Conservation (phyloP, 2,113 vertebrate genomes). For the Chlorocebus sabaeus region DNA sequence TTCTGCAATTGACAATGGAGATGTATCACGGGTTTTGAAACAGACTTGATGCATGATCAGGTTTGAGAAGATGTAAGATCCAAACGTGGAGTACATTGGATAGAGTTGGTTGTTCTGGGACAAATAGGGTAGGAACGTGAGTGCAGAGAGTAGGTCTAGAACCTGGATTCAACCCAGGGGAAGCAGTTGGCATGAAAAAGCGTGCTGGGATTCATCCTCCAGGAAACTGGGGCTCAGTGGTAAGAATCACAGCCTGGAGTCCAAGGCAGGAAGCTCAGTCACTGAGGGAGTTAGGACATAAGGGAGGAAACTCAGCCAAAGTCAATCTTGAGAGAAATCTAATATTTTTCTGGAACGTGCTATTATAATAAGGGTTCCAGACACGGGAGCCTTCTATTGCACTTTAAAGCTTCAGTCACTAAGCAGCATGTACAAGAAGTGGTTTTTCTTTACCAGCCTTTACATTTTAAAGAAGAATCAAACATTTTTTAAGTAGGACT, state of each 20-base stretch:
- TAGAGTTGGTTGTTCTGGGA: not conserved
- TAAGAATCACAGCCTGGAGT: not conserved
- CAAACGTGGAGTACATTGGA: not conserved
- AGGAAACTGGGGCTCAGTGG: not conserved
- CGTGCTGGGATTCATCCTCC: not conserved
- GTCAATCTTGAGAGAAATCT: conserved; percentile 32
- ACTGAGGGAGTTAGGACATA: not conserved
- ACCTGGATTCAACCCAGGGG: not conserved
- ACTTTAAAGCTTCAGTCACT: not conserved
- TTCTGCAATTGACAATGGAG: not conserved
- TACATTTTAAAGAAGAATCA: conserved; percentile 32
- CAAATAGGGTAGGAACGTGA: not conserved
- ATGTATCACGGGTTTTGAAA: not conserved
- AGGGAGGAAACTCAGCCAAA: conserved; percentile 28
- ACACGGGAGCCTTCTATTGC: not conserved
- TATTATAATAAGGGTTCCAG: conserved; percentile 14
- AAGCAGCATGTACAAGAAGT: conserved; percentile 52
- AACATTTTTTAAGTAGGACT: conserved; percentile 55
- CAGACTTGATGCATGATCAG: not conserved
- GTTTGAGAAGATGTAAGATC: not conserved
- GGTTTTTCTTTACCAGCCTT: conserved; percentile 26
- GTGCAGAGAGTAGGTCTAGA: conserved; percentile 47
- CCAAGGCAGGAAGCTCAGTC: not conserved
- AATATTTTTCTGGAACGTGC: conserved; percentile 19
- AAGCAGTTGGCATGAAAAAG: not conserved